phyloP scores from a whole-genome alignment of 2,113 vertebrate genomes.

The Paramormyrops kingsleyae region DNA sequence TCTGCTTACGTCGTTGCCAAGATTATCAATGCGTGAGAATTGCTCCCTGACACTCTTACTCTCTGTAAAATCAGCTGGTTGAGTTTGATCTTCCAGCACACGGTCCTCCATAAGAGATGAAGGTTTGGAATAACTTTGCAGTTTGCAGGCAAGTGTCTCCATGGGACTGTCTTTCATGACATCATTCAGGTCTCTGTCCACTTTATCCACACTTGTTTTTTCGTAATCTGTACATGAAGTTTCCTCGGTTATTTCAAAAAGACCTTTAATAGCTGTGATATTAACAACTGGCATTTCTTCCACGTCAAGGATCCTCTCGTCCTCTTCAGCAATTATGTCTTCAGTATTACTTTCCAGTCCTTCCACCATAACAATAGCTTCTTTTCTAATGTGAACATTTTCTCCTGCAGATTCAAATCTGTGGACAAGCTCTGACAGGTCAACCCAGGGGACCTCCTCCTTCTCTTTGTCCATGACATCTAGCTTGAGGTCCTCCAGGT shows the following conservation, averaged over 20 bases:
- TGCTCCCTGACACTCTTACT: constrained; percentile 53
- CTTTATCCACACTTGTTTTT: constrained; percentile 49
- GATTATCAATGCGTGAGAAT: constrained; percentile 59
- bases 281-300: constrained; percentile 59
- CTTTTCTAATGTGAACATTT: constrained; percentile 48
- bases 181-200: constrained; percentile 50
- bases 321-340: constrained; percentile 43
- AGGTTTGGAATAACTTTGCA: constrained; percentile 41
- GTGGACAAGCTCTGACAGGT: constrained; percentile 47
- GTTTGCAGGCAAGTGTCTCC: constrained; percentile 44
- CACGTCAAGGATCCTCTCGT: constrained; percentile 48
- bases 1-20: constrained; percentile 56
- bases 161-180: constrained; percentile 52
- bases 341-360: constrained; percentile 41
- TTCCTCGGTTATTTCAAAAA: constrained; percentile 66
- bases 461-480: constrained; percentile 41
- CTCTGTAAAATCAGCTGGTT: constrained; percentile 53
- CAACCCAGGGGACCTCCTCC: constrained; percentile 46
- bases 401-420: constrained; percentile 58
- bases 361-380: constrained; percentile 41
- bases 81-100: constrained; percentile 38
- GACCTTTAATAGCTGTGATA: constrained; percentile 62
- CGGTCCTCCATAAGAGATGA: constrained; percentile 33
- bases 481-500: constrained; percentile 47
- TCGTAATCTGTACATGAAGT: constrained; percentile 51